phyloP scores from a whole-genome alignment of 2,113 vertebrate species.

The Sceloporus tristichus region DNA sequence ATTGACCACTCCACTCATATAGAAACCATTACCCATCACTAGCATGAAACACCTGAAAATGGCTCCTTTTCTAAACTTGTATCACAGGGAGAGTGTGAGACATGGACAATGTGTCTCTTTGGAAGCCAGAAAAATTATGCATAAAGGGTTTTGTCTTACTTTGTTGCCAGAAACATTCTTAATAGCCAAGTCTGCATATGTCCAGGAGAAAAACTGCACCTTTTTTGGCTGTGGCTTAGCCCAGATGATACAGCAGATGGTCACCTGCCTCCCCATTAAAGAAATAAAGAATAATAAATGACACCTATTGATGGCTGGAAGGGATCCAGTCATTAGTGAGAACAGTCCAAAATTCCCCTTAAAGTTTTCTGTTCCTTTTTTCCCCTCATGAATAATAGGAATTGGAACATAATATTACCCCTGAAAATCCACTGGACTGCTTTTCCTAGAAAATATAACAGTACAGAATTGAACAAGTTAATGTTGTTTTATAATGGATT shows the following conservation, averaged over 20 bases:
- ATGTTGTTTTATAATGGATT: slow-evolving; percentile 60
- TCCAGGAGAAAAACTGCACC: not conserved
- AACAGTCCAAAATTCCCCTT: not conserved
- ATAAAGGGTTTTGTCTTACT: not conserved
- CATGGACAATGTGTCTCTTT: not conserved
- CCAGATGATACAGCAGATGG: not conserved
- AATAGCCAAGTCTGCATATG: slow-evolving; percentile 31
- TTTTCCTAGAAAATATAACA: slow-evolving; percentile 28
- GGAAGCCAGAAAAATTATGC: slow-evolving; percentile 6
- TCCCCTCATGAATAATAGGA: not conserved
- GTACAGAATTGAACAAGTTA: slow-evolving; percentile 47
- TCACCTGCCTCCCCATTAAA: slow-evolving; percentile 8
- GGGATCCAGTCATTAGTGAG: not conserved
- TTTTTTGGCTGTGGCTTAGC: slow-evolving; percentile 5
- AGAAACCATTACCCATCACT: no score
- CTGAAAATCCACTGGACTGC: not conserved
- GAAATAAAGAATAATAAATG: slow-evolving; percentile 1
- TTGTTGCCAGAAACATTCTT: slow-evolving; percentile 23
- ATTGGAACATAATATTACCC: accelerated
- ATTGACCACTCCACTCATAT: no score
- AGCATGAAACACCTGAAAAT: no score
- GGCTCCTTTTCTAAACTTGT: not conserved
- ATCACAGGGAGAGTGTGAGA: not conserved
- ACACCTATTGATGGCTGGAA: slow-evolving; percentile 27
- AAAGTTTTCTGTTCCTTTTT: slow-evolving; percentile 5